Percentiles rank a stretch among this genome's conserved stretches.
These are phyloP conservation scores for Platichthys flesus DNA, from an alignment of 2,113 vertebrate species.

Conservation along the genomic window DNA sequence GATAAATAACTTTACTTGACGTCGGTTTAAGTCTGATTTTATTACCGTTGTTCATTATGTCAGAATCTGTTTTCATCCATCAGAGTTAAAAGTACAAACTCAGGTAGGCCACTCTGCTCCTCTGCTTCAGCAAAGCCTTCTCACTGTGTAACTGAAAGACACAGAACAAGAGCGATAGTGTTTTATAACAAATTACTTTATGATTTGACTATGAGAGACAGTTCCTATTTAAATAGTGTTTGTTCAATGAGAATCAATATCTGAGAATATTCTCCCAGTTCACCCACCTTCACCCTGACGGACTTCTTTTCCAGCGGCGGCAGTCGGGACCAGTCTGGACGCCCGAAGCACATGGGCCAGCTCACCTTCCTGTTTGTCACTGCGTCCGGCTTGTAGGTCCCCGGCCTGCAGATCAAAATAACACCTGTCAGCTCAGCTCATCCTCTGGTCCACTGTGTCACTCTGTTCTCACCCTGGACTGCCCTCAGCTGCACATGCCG, in stretches of 20 bases:
- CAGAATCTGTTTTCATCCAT: neutral
- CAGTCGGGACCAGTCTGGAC: slow-evolving; percentile 87
- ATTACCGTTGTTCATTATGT: neutral
- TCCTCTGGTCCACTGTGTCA: neutral
- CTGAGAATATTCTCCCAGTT: neutral
- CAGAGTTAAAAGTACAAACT: slow-evolving; percentile 69
- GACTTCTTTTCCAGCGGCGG: slow-evolving; percentile 76
- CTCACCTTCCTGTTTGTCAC: slow-evolving; percentile 73
- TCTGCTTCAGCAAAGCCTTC: slow-evolving; percentile 80
- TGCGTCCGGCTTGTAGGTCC: slow-evolving; percentile 74
- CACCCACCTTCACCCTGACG: slow-evolving; percentile 81
- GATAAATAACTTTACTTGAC: neutral
- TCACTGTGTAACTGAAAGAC: slow-evolving; percentile 82
- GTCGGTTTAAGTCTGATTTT: neutral
- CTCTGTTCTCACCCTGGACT: slow-evolving; percentile 83
- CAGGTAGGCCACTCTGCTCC: slow-evolving; percentile 82
- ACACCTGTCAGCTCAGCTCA: slow-evolving; percentile 1
- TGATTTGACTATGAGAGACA: no score
- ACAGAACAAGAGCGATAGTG: neutral
- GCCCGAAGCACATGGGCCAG: slow-evolving; percentile 91
- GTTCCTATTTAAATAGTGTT: no score
- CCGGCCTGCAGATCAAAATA: slow-evolving; percentile 79
- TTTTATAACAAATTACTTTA: no score
- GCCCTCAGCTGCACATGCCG: neutral
- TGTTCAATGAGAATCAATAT: no score